Evolutionary conservation across 1,140 invertebrate genomes (phyloP).

Genomic region (Vanessa atalanta): DNA sequence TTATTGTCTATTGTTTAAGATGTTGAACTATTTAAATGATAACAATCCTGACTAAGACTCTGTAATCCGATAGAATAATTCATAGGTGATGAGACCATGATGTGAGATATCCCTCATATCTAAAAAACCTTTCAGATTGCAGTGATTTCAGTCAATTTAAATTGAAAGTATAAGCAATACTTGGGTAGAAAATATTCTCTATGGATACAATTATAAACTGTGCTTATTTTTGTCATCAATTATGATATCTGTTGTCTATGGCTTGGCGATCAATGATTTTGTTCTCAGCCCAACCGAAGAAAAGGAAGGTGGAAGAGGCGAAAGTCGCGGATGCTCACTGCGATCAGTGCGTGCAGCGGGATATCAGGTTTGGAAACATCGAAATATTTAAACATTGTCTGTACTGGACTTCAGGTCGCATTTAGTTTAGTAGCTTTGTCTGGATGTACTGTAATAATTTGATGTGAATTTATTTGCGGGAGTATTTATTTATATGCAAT

Average conservation of each 20-base stretch:
- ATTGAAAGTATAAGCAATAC: background rate
- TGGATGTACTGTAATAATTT: background rate
- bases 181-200: background rate
- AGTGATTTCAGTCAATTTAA: background rate
- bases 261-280: slow-evolving; percentile 61
- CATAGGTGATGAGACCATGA: background rate
- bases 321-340: slow-evolving; percentile 46
- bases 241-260: slow-evolving; percentile 29
- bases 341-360: slow-evolving; percentile 51
- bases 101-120: background rate
- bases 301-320: slow-evolving; percentile 50
- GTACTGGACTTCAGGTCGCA: slow-evolving; percentile 34
- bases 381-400: slow-evolving; percentile 48
- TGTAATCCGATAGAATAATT: background rate
- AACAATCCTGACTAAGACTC: background rate
- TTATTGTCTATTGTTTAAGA: too few species aligned
- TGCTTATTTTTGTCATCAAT: background rate
- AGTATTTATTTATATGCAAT: slow-evolving; percentile 15
- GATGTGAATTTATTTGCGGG: background rate
- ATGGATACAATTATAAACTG: background rate
- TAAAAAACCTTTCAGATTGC: background rate
- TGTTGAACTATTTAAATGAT: background rate
- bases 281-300: slow-evolving; percentile 58
- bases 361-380: slow-evolving; percentile 54
- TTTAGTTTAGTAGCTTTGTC: background rate